Evolutionary conservation across 2,888 invertebrate species (phyloP).

Genomic region (Antitype chi): DNA sequence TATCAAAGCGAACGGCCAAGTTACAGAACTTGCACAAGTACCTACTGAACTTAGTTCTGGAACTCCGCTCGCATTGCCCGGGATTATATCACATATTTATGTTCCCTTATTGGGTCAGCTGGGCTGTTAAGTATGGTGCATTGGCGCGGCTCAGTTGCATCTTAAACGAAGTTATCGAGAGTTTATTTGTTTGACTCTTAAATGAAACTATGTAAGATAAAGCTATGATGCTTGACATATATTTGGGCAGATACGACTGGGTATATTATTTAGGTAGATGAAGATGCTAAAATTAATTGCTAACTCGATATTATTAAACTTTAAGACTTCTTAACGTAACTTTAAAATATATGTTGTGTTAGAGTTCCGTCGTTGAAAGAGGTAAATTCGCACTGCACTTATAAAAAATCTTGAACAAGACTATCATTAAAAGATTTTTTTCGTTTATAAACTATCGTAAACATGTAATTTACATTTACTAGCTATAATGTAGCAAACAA

Average conservation of each 20-base stretch:
- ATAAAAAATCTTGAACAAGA: background rate
- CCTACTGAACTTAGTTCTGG: conserved; percentile 35
- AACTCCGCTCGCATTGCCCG: conserved; percentile 45
- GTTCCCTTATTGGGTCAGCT: conserved; percentile 41
- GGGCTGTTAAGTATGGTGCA: conserved; percentile 20
- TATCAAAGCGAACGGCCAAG: conserved; percentile 39
- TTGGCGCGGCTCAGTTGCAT: conserved; percentile 15
- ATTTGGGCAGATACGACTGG: background rate
- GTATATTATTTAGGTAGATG: background rate
- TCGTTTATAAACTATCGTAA: background rate
- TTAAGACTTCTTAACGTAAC: background rate
- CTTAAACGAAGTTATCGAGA: conserved; percentile 11
- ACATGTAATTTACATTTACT: background rate
- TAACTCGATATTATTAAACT: background rate
- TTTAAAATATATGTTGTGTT: background rate
- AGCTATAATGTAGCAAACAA: background rate
- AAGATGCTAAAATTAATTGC: background rate
- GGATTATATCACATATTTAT: conserved; percentile 57
- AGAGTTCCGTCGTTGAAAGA: background rate
- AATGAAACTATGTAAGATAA: conserved; percentile 4
- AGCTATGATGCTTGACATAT: background rate
- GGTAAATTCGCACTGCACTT: background rate
- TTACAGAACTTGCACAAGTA: conserved; percentile 49
- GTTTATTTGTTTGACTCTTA: background rate
- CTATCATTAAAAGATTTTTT: background rate